phyloP scores from a whole-genome alignment of 2,797 vertebrate genomes.

The Pristis pectinata region DNA sequence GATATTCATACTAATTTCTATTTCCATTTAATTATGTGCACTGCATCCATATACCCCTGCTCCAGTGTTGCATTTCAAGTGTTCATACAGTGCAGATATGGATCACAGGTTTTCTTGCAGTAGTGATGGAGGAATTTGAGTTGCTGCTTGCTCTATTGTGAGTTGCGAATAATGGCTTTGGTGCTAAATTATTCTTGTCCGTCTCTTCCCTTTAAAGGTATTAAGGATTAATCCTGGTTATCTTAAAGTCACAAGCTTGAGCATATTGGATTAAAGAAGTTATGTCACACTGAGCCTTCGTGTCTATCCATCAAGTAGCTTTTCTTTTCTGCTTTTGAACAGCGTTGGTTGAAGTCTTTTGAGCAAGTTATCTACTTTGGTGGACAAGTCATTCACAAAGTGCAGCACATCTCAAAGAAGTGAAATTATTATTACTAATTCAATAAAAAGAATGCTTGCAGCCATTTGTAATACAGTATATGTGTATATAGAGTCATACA shows the following conservation, averaged over 20 bases:
- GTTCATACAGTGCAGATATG: neutral
- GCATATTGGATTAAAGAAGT: neutral
- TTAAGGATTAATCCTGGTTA: neutral
- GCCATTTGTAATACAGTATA: neutral
- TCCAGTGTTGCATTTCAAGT: neutral
- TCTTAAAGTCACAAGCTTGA: neutral
- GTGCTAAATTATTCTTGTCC: neutral
- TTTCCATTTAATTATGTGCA: neutral
- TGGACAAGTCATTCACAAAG: neutral
- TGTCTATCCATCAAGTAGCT: neutral
- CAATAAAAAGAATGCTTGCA: neutral
- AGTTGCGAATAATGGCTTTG: neutral
- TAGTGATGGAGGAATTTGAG: neutral
- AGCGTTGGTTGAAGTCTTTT: neutral
- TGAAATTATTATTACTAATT: neutral
- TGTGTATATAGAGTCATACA: neutral
- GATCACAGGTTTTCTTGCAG: neutral
- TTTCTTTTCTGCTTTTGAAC: neutral
- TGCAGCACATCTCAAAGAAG: neutral
- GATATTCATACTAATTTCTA: neutral
- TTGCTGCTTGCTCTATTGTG: neutral
- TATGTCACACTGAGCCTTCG: neutral
- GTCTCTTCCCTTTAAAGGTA: neutral
- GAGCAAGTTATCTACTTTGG: neutral
- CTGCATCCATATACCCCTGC: neutral